Conservation (phyloP, 1,140 invertebrate genomes). For the Drosophila willistoni region DNA sequence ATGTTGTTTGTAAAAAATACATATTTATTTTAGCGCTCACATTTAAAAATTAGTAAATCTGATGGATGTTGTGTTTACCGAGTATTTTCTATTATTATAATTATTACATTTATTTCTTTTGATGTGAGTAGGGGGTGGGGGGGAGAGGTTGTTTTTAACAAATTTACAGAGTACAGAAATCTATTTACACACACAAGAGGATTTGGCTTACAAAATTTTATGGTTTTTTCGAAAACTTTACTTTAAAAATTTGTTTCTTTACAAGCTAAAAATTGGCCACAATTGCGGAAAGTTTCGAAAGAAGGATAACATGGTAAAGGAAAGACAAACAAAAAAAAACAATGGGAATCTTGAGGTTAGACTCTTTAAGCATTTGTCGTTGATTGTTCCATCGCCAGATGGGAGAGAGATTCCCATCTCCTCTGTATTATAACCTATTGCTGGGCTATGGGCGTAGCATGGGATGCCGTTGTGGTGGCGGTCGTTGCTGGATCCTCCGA, state of each 20-base stretch:
- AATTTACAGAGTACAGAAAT: constrained; percentile 54
- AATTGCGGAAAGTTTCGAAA: constrained; percentile 63
- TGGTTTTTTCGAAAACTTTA: constrained; percentile 16
- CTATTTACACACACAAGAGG: constrained; percentile 72
- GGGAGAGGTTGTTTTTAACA: constrained; percentile 22
- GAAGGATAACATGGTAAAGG: constrained; percentile 36
- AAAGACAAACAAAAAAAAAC: constrained; percentile 45
- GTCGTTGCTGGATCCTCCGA: constrained; percentile 34
- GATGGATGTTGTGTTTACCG: constrained; percentile 49
- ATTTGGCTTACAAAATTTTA: constrained; percentile 21
- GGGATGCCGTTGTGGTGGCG: constrained; percentile 25
- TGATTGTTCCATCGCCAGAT: constrained; percentile 41
- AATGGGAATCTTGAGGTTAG: constrained; percentile 58
- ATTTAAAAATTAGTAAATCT: constrained; percentile 67
- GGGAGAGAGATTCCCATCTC: constrained; percentile 1
- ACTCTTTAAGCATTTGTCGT: constrained; percentile 53
- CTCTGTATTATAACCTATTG: constrained; percentile 47
- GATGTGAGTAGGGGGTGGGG: neutral
- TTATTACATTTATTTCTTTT: neutral
- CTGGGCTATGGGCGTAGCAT: constrained; percentile 69
- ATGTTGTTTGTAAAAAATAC: constrained; percentile 72
- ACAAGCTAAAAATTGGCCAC: constrained; percentile 70
- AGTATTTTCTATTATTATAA: constrained; percentile 49
- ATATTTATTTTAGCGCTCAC: constrained; percentile 75
- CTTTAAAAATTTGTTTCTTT: constrained; percentile 27